Base-by-base conservation (phyloP, 2,797 vertebrate species). In the Schizopygopsis malacanthus region DNA sequence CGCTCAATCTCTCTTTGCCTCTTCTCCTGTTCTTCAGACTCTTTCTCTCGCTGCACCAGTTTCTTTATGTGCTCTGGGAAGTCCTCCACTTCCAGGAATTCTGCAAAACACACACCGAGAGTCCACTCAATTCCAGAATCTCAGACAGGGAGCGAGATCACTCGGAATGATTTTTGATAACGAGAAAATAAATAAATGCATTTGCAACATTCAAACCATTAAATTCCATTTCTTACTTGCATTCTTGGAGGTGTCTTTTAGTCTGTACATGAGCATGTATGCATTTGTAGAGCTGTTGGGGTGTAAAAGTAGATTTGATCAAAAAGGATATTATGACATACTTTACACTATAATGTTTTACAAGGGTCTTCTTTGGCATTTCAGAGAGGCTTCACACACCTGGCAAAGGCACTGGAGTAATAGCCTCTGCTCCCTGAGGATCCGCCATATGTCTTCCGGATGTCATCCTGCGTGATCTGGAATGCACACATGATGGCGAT, bases 371-470 rank as follows among this genome's bases (percentile, higher is more conserved):
- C 25, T 76, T 22, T n/a, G 47, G 73, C 73, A 73, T 47, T 65
- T 78, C 3, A 61, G 28, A 70, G 22, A 81, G 71, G 82, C 16
- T 70, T 79, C 52, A 92, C 92, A 90, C 77, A 99, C 98, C 98
- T 99, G 90, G 97, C 98, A 96, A 99, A 99, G 95, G 98, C 98
- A 96, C 98, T 95, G 89, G 98, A 99, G 90, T 97, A 99, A 95
- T 99, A 99, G 85, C 98, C 98, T 94, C 98, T 97, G 95, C 95
- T 99, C 94, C 97, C 98, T 90, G 98, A 97, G 92, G 98, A 97
- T 69, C 98, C 98, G 65, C 98, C 98, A 2, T 99, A 97, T 0
- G 98, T 99, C 94, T 99, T 99, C 93, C 97, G 97, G 94, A 99
- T 99, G 92, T 99, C 98, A 84, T 99, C 98, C 92, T 97, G 97